These are phyloP conservation scores for Mormyrus hasselquistii DNA, from an alignment of 2,797 vertebrate species.

Conservation along the genomic window DNA sequence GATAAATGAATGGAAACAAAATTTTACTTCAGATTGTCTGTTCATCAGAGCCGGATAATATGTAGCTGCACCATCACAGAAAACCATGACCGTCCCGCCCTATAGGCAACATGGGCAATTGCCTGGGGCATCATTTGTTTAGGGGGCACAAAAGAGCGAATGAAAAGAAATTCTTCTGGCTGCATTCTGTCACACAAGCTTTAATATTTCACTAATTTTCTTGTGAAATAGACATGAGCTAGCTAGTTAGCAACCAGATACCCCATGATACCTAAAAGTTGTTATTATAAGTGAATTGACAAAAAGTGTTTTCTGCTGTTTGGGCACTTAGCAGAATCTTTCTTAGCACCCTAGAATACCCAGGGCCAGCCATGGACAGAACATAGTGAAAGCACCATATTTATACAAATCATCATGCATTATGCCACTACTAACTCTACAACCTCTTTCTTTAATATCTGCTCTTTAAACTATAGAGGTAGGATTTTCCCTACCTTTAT, in stretches of 20 bases:
- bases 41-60: not conserved
- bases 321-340: not conserved
- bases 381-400: not conserved
- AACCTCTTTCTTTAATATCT: not conserved
- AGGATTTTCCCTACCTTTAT: not conserved
- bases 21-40: not conserved
- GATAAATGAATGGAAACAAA: not conserved
- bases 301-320: not conserved
- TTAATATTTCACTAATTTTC: not conserved
- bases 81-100: not conserved
- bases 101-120: not conserved
- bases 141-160: not conserved
- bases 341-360: not conserved
- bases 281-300: not conserved
- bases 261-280: not conserved
- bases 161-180: not conserved
- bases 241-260: not conserved
- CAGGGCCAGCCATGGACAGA: not conserved
- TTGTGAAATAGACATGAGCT: not conserved
- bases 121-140: not conserved
- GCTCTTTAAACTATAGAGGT: not conserved
- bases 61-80: not conserved
- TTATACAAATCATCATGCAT: not conserved
- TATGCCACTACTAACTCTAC: not conserved
- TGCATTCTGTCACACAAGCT: not conserved